Base-by-base conservation (phyloP, 2,888 invertebrate species). In the Agapostemon virescens region DNA sequence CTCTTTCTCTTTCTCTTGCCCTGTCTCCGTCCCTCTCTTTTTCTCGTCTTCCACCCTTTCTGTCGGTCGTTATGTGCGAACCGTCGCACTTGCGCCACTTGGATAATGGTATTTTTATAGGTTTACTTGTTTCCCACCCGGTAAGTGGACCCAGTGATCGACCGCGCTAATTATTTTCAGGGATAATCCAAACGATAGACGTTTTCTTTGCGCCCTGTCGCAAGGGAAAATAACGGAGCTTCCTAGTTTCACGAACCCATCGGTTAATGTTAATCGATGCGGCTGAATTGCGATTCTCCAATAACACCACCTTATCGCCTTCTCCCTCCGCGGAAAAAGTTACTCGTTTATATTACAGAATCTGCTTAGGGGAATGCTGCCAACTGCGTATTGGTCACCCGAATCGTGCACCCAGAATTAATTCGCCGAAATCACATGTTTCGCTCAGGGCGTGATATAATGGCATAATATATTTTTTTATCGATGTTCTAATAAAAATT, bases 101-200 rank as follows among this genome's bases (percentile, higher is more conserved):
- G 82, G 86, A 82, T 88, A 87, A 90, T 87, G 83, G 84, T 87
- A 87, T 88, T 89, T 89, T 88, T 88, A 88, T 89, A 88, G 87
- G 85, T 85, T 86, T 82, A 82, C 85, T 82, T 86, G 82, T 80
- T 80, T 84, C 84, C 74, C 86, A 82, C 85, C 69, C 76, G 79
- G 49, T 68, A 72, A 83, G 73, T 80, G 86, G 83, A 83, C 79
- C 72, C 82, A 71, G 69, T 82, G 85, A 87, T 86, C 86, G 84
- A 86, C 76, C 85, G 74, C 77, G 85, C 85, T 87, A 87, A 87
- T 87, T 87, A 87, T 83, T 87, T 86, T 77, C 77, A 76, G 66
- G 75, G 85, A 86, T 85, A 84, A 86, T 85, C 85, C 82, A 71
- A 30, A 33, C 77, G 80, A 26, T 66, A 79, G 78, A 79, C 74